Evolutionary conservation across 2,797 vertebrate genomes (phyloP).

Genomic region (Galagoides demidoff): DNA sequence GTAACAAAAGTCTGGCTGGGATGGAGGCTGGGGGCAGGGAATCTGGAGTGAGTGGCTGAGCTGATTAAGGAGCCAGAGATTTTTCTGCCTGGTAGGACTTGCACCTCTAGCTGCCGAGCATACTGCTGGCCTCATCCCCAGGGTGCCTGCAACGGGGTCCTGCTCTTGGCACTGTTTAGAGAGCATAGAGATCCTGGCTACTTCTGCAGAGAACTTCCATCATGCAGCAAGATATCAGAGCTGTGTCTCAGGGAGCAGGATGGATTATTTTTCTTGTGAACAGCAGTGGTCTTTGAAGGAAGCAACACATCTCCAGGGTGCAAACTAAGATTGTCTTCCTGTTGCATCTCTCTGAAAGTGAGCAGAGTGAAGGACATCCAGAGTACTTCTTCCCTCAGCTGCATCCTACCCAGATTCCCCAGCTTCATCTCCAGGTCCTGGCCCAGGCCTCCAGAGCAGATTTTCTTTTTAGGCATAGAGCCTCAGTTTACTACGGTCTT

Average conservation of each 20-base stretch:
- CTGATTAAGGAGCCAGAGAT: slow-evolving; percentile 62
- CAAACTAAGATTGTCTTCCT: slow-evolving; percentile 10
- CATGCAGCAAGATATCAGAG: neutral
- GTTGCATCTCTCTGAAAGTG: neutral
- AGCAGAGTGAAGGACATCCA: neutral
- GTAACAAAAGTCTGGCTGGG: slow-evolving; percentile 71
- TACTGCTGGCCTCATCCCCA: neutral
- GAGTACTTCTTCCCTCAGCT: neutral
- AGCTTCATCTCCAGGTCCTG: neutral
- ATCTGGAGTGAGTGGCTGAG: slow-evolving; percentile 46
- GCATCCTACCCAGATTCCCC: neutral
- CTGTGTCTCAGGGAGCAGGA: neutral
- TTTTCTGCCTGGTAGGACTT: slow-evolving; percentile 42
- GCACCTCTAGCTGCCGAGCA: neutral
- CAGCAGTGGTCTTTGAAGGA: slow-evolving; percentile 1
- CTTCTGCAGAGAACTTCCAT: neutral
- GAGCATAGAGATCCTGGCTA: neutral
- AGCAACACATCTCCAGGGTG: neutral
- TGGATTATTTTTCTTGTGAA: neutral
- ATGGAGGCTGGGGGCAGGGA: slow-evolving; percentile 39
- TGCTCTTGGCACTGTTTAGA: neutral
- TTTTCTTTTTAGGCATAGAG: neutral
- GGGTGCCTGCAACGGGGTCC: neutral
- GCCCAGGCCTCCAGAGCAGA: neutral
- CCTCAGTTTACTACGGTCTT: neutral